A percentile compares a stretch with the other conserved stretches of the same genome.
Evolutionary conservation across 2,113 vertebrate genomes (phyloP).

Genomic region (Oreochromis aureus): DNA sequence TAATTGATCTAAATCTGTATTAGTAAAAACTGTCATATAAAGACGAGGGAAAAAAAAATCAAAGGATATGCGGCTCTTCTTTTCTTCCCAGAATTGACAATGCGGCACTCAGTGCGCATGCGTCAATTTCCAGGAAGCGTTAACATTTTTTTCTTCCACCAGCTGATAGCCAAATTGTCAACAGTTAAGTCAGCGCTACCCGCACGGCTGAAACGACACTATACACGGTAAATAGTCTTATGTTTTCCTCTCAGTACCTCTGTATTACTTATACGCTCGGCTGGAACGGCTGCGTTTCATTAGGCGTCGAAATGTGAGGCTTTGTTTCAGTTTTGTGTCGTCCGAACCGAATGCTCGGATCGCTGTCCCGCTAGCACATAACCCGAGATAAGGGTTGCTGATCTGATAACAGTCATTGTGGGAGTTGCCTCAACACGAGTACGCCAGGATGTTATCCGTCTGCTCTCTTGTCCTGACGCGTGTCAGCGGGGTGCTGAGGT

Average conservation of each 20-base stretch:
- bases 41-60: not conserved
- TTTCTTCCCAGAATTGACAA: not conserved
- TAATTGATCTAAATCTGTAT: not conserved
- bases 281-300: not conserved
- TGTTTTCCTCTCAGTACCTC: not conserved
- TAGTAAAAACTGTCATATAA: not conserved
- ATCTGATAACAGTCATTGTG: not conserved
- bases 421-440: not conserved
- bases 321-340: not conserved
- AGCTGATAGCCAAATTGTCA: slow-evolving; percentile 69
- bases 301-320: slow-evolving; percentile 1
- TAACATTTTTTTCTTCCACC: slow-evolving; percentile 37
- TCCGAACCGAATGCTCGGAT: not conserved
- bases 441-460: not conserved
- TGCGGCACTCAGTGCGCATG: slow-evolving; percentile 57
- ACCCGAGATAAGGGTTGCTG: not conserved
- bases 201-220: not conserved
- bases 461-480: not conserved
- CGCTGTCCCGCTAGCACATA: slow-evolving; percentile 26
- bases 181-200: slow-evolving; percentile 44
- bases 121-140: slow-evolving; percentile 65
- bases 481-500: not conserved
- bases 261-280: too few species aligned
- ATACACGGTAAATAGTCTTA: slow-evolving; percentile 37
- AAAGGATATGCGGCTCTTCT: not conserved